A percentile compares a stretch with the other conserved stretches of the same genome.
These are phyloP conservation scores for Coendou prehensilis DNA, from an alignment of 2,797 vertebrate species.

Conservation along the genomic window DNA sequence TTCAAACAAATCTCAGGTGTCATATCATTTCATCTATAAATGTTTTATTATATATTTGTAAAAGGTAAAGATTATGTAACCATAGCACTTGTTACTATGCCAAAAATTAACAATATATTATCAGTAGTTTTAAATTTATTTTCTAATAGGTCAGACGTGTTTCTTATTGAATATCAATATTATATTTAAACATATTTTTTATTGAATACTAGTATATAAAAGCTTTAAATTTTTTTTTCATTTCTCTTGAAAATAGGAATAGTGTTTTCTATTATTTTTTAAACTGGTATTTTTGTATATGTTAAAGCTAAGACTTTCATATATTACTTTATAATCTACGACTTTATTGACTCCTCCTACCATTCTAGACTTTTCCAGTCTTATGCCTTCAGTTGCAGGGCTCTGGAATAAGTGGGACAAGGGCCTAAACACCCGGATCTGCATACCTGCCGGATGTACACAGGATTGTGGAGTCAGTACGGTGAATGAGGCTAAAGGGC, in stretches of 20 bases:
- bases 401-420: background rate
- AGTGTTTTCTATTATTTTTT: slow-evolving; percentile 29
- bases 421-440: background rate
- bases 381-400: background rate
- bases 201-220: background rate
- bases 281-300: background rate
- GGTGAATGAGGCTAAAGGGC: background rate
- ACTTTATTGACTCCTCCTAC: background rate
- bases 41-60: background rate
- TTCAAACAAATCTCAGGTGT: background rate
- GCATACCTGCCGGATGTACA: background rate
- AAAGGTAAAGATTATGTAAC: background rate
- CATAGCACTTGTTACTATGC: background rate
- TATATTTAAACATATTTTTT: background rate
- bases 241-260: slow-evolving; percentile 33
- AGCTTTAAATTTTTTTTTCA: background rate
- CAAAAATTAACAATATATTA: slow-evolving; percentile 12
- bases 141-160: background rate
- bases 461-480: background rate
- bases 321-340: slow-evolving; percentile 14
- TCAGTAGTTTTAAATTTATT: background rate
- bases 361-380: slow-evolving; percentile 4
- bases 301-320: background rate
- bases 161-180: background rate
- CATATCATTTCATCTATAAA: background rate